Conservation (phyloP, 2,113 vertebrate species). For the Bagarius yarrelli region DNA sequence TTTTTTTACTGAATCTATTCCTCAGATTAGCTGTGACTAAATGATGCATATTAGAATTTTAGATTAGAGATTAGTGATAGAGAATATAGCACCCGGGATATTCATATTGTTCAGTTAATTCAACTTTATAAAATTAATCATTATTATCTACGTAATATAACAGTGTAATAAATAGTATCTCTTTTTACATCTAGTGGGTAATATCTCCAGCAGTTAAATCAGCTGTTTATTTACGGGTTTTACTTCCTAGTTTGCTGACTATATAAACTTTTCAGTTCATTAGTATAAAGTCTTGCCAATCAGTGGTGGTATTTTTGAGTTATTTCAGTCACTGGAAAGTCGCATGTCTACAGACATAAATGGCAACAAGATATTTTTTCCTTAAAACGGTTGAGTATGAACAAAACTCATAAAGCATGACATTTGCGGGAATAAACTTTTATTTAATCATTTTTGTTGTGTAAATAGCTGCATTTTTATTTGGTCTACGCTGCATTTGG, state of each 20-base stretch:
- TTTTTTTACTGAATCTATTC: not conserved
- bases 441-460: no score
- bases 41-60: conserved; percentile 15
- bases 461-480: no score
- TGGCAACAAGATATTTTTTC: no score
- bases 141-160: not conserved
- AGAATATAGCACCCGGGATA: not conserved
- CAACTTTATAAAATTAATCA: not conserved
- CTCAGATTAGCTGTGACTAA: not conserved
- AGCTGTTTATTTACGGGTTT: not conserved
- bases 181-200: not conserved
- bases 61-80: not conserved
- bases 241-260: not conserved
- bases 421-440: no score
- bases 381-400: no score
- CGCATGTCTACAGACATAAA: no score
- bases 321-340: no score
- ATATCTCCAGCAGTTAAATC: not conserved
- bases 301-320: not conserved
- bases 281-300: not conserved
- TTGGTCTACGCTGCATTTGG: no score
- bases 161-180: not conserved
- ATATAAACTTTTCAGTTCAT: not conserved
- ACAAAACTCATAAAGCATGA: no score
- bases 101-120: no score